phyloP scores from a whole-genome alignment of 2,113 vertebrate species.

The Gracilinanus agilis region DNA sequence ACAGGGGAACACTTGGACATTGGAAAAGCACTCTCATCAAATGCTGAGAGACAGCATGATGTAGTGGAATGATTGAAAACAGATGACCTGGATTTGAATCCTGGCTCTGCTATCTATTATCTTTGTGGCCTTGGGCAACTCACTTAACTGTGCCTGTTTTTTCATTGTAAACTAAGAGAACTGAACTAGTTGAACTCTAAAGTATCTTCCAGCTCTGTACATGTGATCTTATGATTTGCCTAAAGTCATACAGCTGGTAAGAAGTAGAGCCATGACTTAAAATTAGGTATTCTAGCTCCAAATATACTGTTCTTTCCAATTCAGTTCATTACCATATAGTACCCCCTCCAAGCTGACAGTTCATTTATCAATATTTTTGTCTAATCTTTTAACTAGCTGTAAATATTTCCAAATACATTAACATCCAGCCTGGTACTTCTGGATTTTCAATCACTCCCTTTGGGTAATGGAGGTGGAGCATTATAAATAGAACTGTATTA shows the following conservation, averaged over 20 bases:
- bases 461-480: neutral
- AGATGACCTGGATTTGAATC: neutral
- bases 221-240: neutral
- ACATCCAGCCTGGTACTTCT: neutral
- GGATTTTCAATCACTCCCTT: neutral
- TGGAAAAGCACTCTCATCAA: neutral
- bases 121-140: neutral
- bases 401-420: neutral
- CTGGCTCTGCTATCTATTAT: neutral
- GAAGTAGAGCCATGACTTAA: neutral
- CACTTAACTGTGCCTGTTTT: neutral
- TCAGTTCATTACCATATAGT: neutral
- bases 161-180: neutral
- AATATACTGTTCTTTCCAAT: neutral
- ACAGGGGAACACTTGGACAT: neutral
- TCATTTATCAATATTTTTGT: neutral
- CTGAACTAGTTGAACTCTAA: neutral
- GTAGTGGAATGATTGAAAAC: neutral
- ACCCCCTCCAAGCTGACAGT: neutral
- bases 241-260: neutral
- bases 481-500: neutral
- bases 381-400: neutral
- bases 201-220: neutral
- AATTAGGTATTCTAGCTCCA: neutral
- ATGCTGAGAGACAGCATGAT: neutral